A percentile compares a stretch with the other conserved stretches of the same genome.
Conservation (phyloP, 2,113 vertebrate genomes). For the Carassius auratus region DNA sequence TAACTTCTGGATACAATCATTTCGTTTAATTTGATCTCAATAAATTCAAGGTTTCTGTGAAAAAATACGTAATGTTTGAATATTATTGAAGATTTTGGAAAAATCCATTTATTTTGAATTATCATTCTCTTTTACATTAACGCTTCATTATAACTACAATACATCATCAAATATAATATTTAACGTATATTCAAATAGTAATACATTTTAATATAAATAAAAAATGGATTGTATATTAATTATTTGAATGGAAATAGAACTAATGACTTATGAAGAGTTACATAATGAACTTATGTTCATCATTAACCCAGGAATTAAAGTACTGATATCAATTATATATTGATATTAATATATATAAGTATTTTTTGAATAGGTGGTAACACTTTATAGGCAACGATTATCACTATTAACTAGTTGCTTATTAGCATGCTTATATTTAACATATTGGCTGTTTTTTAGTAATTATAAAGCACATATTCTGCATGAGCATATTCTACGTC, state of each 20-base stretch:
- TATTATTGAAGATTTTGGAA: not conserved
- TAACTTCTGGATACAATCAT: slow-evolving; percentile 36
- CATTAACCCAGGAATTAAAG: too few relatives aligned
- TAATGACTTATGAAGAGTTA: too few relatives aligned
- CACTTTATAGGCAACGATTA: too few relatives aligned
- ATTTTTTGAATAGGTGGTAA: too few relatives aligned
- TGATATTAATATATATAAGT: too few relatives aligned
- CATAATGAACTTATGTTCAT: too few relatives aligned
- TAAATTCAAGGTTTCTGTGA: not conserved
- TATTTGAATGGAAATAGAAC: not conserved
- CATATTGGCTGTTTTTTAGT: too few relatives aligned
- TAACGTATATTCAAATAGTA: not conserved
- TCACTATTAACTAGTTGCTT: too few relatives aligned
- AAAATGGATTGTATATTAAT: not conserved
- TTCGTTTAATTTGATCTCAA: slow-evolving; percentile 18
- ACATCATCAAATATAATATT: not conserved
- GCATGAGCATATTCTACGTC: too few relatives aligned
- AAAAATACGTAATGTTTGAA: not conserved
- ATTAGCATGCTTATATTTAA: too few relatives aligned
- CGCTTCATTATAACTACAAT: not conserved
- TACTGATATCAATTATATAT: too few relatives aligned
- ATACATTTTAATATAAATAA: not conserved
- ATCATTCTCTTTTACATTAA: not conserved
- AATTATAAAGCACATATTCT: too few relatives aligned
- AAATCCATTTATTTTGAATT: not conserved